Percentiles rank a stretch among this genome's conserved stretches.
Conservation (phyloP, 2,888 invertebrate species). For the Andrena dorsata region DNA sequence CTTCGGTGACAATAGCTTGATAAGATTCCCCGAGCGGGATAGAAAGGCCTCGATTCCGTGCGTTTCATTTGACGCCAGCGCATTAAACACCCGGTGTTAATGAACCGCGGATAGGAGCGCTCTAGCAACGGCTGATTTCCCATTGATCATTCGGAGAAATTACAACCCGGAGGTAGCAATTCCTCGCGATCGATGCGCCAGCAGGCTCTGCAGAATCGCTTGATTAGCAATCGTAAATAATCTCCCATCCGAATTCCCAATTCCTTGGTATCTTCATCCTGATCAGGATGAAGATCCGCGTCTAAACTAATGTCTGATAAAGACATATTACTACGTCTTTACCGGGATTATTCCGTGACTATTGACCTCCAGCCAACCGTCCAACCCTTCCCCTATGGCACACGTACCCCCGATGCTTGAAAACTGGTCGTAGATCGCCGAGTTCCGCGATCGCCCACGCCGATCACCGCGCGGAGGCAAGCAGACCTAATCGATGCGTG, state of each 20-base stretch:
- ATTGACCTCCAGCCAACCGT: background rate
- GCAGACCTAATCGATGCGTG: conserved; percentile 70
- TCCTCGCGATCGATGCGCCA: conserved; percentile 13
- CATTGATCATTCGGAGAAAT: conserved; percentile 54
- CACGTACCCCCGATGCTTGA: conserved; percentile 11
- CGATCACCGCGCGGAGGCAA: conserved; percentile 39
- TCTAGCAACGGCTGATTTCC: conserved; percentile 38
- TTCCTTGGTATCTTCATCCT: conserved; percentile 41
- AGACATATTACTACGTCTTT: background rate
- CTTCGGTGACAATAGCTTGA: too few relatives aligned
- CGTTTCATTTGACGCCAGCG: too few relatives aligned
- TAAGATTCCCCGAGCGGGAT: too few relatives aligned
- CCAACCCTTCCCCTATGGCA: background rate
- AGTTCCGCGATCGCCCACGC: conserved; percentile 65
- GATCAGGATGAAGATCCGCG: too few relatives aligned
- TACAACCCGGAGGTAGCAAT: conserved; percentile 43
- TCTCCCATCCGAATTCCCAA: conserved; percentile 24
- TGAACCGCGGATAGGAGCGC: conserved; percentile 43
- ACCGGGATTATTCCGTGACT: background rate
- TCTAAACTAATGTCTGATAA: too few relatives aligned
- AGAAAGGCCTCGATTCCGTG: too few relatives aligned
- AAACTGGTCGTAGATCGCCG: conserved; percentile 54
- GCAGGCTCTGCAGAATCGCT: background rate
- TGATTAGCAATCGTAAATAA: conserved; percentile 53
- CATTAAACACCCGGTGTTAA: conserved; percentile 20